These are phyloP conservation scores for Eulemur mongoz DNA, from an alignment of 2,797 vertebrate species.

Conservation along the genomic window DNA sequence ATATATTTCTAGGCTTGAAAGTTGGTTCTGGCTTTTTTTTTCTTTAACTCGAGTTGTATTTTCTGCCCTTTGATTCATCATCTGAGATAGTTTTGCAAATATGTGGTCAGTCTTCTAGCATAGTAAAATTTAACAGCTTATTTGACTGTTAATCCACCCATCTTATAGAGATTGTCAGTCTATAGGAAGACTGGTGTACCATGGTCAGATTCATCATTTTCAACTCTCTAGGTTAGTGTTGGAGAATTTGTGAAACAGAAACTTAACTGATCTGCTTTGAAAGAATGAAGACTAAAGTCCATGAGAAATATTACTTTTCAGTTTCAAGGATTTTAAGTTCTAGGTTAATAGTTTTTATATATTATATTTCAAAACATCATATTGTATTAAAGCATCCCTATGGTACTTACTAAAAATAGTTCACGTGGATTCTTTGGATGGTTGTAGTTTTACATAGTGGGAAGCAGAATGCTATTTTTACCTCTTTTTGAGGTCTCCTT, in stretches of 20 bases:
- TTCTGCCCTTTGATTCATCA: neutral
- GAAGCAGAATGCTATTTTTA: neutral
- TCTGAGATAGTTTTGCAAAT: neutral
- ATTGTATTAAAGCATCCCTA: neutral
- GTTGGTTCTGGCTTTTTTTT: neutral
- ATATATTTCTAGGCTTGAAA: neutral
- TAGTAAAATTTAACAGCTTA: constrained; percentile 24
- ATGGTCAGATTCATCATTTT: neutral
- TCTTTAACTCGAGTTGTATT: neutral
- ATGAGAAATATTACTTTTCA: constrained; percentile 25
- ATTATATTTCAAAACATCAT: constrained; percentile 26
- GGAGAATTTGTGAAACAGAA: neutral
- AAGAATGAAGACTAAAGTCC: neutral
- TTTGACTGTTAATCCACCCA: neutral
- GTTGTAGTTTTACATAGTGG: constrained; percentile 20
- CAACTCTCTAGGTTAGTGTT: neutral
- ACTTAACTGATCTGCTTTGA: neutral
- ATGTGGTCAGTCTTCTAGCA: neutral
- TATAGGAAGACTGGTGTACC: neutral
- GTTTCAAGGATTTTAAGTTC: constrained; percentile 39
- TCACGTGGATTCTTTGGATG: neutral
- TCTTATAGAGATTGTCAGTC: neutral
- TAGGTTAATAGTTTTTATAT: constrained; percentile 28
- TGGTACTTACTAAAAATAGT: constrained; percentile 50
- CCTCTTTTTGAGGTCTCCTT: neutral